These are phyloP conservation scores for Nerophis lumbriciformis DNA, from an alignment of 2,113 vertebrate genomes.

Conservation along the genomic window DNA sequence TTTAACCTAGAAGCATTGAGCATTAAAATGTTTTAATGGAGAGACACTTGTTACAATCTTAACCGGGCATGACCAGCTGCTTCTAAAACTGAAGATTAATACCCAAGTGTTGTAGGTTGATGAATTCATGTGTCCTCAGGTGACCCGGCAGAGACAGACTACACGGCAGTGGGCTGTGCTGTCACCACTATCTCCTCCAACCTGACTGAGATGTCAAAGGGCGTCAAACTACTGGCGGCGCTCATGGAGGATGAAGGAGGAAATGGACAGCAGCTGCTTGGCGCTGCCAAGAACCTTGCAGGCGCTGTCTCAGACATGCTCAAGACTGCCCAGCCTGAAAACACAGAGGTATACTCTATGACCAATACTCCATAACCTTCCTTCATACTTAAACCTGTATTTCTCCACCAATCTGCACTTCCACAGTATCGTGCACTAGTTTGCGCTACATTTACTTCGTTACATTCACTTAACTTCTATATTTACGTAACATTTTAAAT, in stretches of 20 bases:
- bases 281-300: constrained; percentile 89
- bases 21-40: no score
- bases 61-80: no score
- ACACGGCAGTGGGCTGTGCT: constrained; percentile 92
- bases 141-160: constrained; percentile 94
- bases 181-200: constrained; percentile 98
- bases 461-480: no score
- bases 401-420: no score
- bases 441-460: no score
- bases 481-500: no score
- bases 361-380: background rate
- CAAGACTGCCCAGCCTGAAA: constrained; percentile 90
- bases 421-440: no score
- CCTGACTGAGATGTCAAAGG: constrained; percentile 98
- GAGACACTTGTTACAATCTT: no score
- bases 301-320: constrained; percentile 88
- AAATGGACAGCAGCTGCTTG: constrained; percentile 86
- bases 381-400: background rate
- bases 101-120: no score
- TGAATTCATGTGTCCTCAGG: constrained; percentile 59
- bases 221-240: constrained; percentile 88
- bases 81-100: no score
- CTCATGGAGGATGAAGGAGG: constrained; percentile 93
- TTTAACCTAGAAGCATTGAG: no score
- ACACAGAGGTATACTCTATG: constrained; percentile 75